These are phyloP conservation scores for Agapornis canus DNA, from an alignment of 2,797 vertebrate genomes.

Conservation along the genomic window DNA sequence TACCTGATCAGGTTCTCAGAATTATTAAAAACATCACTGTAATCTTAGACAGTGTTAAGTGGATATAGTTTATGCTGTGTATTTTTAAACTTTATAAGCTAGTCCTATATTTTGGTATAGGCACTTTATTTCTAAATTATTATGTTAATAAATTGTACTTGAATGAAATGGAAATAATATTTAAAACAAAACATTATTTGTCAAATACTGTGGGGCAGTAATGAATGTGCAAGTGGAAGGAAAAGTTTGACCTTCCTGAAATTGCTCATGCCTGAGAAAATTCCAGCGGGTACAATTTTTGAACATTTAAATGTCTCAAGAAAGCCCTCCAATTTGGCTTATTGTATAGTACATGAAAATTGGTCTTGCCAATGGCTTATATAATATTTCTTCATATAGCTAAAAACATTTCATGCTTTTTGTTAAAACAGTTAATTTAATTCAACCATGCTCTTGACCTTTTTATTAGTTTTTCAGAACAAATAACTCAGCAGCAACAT, in stretches of 20 bases:
- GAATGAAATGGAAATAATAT: neutral
- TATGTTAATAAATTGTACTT: neutral
- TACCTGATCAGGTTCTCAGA: neutral
- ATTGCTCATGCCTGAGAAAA: neutral
- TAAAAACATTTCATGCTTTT: neutral
- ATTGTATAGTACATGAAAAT: neutral
- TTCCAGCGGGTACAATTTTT: neutral
- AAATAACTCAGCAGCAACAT: neutral
- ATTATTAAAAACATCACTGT: neutral
- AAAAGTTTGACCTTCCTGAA: neutral
- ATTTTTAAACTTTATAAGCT: neutral
- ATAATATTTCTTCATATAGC: neutral
- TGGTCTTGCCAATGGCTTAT: neutral
- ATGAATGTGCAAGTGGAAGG: neutral
- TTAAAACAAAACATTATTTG: neutral
- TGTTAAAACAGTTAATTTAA: neutral
- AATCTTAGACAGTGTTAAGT: neutral
- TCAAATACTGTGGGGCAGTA: neutral
- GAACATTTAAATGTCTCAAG: neutral
- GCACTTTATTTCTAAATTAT: neutral
- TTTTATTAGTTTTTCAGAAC: neutral
- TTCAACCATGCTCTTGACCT: neutral
- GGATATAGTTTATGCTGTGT: neutral
- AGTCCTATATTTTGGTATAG: neutral
- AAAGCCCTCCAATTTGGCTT: neutral